Evolutionary conservation across 2,888 invertebrate species (phyloP).

Genomic region (Spicauda simplicius): DNA sequence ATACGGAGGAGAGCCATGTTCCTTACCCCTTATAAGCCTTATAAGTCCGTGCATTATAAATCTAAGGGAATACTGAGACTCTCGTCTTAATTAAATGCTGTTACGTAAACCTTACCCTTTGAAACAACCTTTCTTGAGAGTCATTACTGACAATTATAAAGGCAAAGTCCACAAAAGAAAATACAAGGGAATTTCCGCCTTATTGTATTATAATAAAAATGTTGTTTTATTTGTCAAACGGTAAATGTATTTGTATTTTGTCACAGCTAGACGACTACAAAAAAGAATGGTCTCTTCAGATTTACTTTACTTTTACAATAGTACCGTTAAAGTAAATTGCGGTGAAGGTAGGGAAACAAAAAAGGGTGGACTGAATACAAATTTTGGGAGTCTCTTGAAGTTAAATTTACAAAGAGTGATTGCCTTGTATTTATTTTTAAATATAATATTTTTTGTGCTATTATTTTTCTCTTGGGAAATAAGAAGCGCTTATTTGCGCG

Average conservation of each 20-base stretch:
- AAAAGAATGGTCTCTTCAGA: slow-evolving; percentile 63
- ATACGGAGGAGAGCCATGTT: slow-evolving; percentile 23
- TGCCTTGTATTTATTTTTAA: background rate
- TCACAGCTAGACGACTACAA: slow-evolving; percentile 36
- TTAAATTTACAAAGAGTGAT: slow-evolving; percentile 15
- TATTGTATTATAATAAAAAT: slow-evolving; percentile 40
- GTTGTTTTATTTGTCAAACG: slow-evolving; percentile 10
- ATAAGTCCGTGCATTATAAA: slow-evolving; percentile 36
- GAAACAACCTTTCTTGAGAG: slow-evolving; percentile 70
- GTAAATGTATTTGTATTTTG: slow-evolving; percentile 4
- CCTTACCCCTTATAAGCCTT: slow-evolving; percentile 35
- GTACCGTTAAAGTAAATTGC: slow-evolving; percentile 74
- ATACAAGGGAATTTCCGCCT: slow-evolving; percentile 43
- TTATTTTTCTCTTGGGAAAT: no score
- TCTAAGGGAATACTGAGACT: slow-evolving; percentile 31
- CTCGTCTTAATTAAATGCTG: slow-evolving; percentile 70
- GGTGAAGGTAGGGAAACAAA: slow-evolving; percentile 67
- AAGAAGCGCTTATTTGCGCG: no score
- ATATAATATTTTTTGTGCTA: no score
- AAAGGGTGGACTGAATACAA: slow-evolving; percentile 45
- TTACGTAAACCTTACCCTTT: slow-evolving; percentile 65
- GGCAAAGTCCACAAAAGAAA: slow-evolving; percentile 39
- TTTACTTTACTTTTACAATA: slow-evolving; percentile 66
- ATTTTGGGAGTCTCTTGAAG: slow-evolving; percentile 38
- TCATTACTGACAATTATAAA: slow-evolving; percentile 58